Base-by-base conservation (phyloP, 2,888 invertebrate genomes). In the Pheosia tremula region DNA sequence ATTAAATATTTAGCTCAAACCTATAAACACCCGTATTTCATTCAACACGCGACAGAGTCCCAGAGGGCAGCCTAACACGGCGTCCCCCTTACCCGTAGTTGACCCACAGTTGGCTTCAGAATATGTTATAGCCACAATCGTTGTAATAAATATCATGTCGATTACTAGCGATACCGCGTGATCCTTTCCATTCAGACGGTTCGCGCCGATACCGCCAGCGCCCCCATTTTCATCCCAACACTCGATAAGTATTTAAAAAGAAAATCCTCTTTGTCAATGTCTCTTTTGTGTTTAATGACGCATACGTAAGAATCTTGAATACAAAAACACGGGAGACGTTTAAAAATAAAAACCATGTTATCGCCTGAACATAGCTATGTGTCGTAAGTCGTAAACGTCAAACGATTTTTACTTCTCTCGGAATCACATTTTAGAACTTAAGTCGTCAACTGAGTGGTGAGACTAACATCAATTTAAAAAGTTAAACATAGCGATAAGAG, bases 391-490 rank as follows among this genome's bases (percentile, higher is more conserved):
- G 56, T 76, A 24, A 24, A 24, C 72, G 77, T 79, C 72, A 76
- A 79, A 74, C 71, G 74, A 78, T 79, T 80, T 81, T 78, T 79
- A 79, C 71, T 80, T 53, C 59, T 57, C 66, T 76, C 71, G 77
- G 81, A 84, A 87, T 83, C 83, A 82, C 83, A 84, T 83, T 85
- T 79, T 73, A 80, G 81, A 81, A 81, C 79, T 82, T 75, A 79
- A 81, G 80, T 82, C 81, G 75, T 82, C 78, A 78, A 81, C 75
- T 76, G 76, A 79, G 79, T 80, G 72, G 75, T 73, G 80, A 78
- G 80, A 83, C 83, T 82, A 87, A 85, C 86, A 87, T 81, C 83
- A 74, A 81, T 83, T 85, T 83, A 72, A 82, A 84, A 85, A 84
- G 81, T 87, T 83, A 77, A 71, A 69, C 72, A 62, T 62, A 64